These are phyloP conservation scores for Thecocarcelia acutangulata DNA, from an alignment of 2,888 invertebrate species.

Conservation along the genomic window DNA sequence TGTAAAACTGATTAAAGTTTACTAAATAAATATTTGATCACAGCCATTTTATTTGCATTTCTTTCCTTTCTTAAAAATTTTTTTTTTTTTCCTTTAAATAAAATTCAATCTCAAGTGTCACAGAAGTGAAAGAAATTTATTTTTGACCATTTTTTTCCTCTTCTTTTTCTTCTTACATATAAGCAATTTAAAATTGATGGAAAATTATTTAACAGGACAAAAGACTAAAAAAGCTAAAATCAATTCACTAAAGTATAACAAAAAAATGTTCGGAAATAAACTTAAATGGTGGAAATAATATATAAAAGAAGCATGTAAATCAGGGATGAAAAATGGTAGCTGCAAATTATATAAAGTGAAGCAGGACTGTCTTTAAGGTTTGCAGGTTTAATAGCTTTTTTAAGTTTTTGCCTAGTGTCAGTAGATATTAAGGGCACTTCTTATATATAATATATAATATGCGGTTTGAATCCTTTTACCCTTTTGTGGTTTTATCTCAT, in stretches of 20 bases:
- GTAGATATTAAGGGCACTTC: too few species aligned
- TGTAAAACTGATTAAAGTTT: conserved; percentile 50
- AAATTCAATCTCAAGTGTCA: conserved; percentile 47
- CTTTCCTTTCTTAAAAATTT: not conserved
- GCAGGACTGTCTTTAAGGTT: too few species aligned
- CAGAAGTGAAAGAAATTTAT: conserved; percentile 40
- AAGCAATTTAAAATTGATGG: conserved; percentile 40
- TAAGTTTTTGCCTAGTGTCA: too few species aligned
- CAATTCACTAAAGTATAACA: conserved; percentile 19
- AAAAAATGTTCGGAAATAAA: not conserved
- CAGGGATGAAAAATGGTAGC: too few species aligned
- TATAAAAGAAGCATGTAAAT: not conserved
- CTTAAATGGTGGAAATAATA: not conserved
- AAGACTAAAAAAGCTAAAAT: conserved; percentile 1
- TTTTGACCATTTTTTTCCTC: conserved; percentile 14
- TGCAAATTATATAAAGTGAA: too few species aligned
- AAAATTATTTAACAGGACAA: conserved; percentile 23
- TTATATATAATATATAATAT: not conserved
- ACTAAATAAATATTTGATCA: conserved; percentile 56
- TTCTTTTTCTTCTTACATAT: too few species aligned
- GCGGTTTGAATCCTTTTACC: not conserved
- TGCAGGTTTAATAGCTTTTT: too few species aligned
- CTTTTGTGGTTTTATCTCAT: not conserved
- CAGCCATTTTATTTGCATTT: conserved; percentile 41
- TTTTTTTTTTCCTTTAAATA: not conserved